These are phyloP conservation scores for Anorthoa munda DNA, from an alignment of 2,888 invertebrate genomes.

Conservation along the genomic window DNA sequence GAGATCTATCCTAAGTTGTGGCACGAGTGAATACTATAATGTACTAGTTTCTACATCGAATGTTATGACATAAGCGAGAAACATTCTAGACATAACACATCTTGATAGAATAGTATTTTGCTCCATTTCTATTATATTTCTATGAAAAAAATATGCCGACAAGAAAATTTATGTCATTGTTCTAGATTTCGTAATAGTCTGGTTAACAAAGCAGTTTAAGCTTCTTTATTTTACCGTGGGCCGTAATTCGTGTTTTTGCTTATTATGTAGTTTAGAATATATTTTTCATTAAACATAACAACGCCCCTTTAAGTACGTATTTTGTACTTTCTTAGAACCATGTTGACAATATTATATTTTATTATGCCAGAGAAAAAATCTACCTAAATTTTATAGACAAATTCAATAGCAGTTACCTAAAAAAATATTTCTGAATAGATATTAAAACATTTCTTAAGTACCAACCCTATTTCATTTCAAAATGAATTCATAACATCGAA, in stretches of 20 bases:
- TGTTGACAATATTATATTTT: neutral
- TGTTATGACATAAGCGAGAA: conserved; percentile 3
- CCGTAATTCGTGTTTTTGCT: neutral
- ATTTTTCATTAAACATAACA: conserved; percentile 13
- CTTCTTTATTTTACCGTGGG: conserved; percentile 11
- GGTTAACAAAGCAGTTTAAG: conserved; percentile 18
- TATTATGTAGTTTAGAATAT: conserved; percentile 18
- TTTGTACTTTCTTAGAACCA: neutral
- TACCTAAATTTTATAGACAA: neutral
- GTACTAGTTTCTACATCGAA: neutral
- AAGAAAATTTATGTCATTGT: conserved; percentile 17
- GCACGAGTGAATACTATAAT: too few relatives aligned
- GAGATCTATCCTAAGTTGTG: neutral
- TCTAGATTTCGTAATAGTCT: conserved; percentile 9
- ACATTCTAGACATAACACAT: conserved; percentile 9
- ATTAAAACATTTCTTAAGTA: neutral
- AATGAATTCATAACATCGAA: neutral
- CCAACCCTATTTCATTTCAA: neutral
- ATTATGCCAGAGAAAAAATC: too few relatives aligned
- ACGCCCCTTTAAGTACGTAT: neutral
- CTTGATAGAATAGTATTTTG: too few relatives aligned
- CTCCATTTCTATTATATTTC: neutral
- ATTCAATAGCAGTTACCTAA: neutral
- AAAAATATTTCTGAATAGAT: neutral
- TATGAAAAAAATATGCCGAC: neutral